A percentile compares a stretch with the other conserved stretches of the same genome.
Conservation (phyloP, 2,888 invertebrate genomes). For the Synergus umbraculus region DNA sequence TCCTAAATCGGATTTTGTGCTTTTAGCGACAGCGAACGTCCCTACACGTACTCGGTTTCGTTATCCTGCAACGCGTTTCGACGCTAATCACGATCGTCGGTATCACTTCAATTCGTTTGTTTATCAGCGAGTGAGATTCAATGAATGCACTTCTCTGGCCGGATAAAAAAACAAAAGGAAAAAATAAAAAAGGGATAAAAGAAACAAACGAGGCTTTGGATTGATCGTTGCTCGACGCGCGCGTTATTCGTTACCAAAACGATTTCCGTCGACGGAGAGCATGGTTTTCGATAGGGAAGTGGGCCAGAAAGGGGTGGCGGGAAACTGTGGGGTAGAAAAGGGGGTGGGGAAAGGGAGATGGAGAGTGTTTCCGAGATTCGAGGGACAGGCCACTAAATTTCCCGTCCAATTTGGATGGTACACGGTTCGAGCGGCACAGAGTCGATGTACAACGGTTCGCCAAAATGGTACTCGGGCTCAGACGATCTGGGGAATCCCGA, state of each 20-base stretch:
- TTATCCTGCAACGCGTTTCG: slow-evolving; percentile 26
- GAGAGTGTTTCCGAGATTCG: slow-evolving; percentile 50
- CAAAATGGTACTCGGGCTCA: slow-evolving; percentile 7
- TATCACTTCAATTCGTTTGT: slow-evolving; percentile 14
- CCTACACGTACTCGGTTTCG: slow-evolving; percentile 4
- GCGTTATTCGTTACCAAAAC: slow-evolving; percentile 33
- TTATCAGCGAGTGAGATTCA: slow-evolving; percentile 20
- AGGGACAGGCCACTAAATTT: slow-evolving; percentile 74
- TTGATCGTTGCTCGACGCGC: slow-evolving; percentile 13
- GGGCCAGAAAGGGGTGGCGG: slow-evolving; percentile 17
- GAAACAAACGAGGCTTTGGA: slow-evolving; percentile 25
- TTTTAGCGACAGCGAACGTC: background rate
- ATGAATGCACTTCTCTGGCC: slow-evolving; percentile 9
- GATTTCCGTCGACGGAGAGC: slow-evolving; percentile 26
- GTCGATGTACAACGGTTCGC: slow-evolving; percentile 19
- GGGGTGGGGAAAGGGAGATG: background rate
- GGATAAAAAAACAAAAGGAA: background rate
- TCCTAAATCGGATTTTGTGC: slow-evolving; percentile 26
- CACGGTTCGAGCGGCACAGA: slow-evolving; percentile 54
- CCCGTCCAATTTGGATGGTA: slow-evolving; percentile 74
- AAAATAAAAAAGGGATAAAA: background rate
- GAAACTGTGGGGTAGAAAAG: background rate
- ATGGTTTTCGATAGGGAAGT: slow-evolving; percentile 26
- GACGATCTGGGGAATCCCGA: slow-evolving; percentile 33
- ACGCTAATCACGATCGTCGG: slow-evolving; percentile 14